A percentile compares a stretch with the other conserved stretches of the same genome.
Conservation (phyloP, 2,113 vertebrate genomes). For the Sylvietta virens region DNA sequence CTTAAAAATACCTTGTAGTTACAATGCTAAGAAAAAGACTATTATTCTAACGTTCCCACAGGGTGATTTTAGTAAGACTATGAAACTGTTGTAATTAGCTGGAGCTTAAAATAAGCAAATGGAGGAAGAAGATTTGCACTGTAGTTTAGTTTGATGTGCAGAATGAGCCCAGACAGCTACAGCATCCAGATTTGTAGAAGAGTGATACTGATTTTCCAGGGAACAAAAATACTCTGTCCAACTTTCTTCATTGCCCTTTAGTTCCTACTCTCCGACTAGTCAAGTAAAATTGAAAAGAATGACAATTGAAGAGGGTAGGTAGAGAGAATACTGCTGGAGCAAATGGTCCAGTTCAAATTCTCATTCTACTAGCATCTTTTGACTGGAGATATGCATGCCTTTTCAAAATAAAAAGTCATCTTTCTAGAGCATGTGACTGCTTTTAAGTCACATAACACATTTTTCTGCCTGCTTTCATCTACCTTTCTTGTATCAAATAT, state of each 20-base stretch:
- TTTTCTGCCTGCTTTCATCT: conserved; percentile 48
- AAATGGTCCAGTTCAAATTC: conserved; percentile 38
- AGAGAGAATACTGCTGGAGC: not conserved
- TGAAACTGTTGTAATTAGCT: conserved; percentile 42
- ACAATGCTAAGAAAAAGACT: not conserved
- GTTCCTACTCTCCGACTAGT: not conserved
- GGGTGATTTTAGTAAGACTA: conserved; percentile 24
- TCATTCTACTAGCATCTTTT: not conserved
- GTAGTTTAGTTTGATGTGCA: not conserved
- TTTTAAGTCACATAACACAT: not conserved
- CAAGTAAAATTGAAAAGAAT: conserved; percentile 32
- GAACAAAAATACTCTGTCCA: not conserved
- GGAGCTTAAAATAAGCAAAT: conserved; percentile 37
- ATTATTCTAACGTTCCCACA: not conserved
- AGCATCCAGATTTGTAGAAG: conserved; percentile 18
- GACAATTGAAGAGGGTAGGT: not conserved
- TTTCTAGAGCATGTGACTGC: conserved; percentile 8
- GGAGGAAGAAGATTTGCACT: conserved; percentile 5
- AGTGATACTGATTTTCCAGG: not conserved
- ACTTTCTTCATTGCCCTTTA: not conserved
- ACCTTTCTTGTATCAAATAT: conserved; percentile 42
- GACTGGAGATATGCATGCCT: not conserved
- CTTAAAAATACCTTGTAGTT: not conserved
- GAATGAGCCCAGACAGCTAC: not conserved
- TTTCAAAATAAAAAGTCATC: conserved; percentile 17